Percentiles rank a stretch among this genome's conserved stretches.
Conservation (phyloP, 1,140 invertebrate species). For the Heliconius congener region DNA sequence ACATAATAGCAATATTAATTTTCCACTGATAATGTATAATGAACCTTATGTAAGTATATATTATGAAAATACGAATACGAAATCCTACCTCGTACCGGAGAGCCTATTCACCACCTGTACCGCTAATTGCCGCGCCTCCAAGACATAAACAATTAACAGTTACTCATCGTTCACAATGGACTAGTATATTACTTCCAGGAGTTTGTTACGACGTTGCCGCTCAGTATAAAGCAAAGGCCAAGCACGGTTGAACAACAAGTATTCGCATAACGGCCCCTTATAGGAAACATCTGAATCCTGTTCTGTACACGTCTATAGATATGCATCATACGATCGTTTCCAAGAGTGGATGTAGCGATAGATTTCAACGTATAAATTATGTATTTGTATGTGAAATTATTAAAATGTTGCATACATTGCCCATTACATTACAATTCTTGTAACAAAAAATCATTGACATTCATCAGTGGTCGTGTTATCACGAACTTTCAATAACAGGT, state of each 20-base stretch:
- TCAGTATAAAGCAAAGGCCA: slow-evolving; percentile 14
- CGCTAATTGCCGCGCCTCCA: slow-evolving; percentile 76
- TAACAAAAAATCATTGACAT: slow-evolving; percentile 23
- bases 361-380: background rate
- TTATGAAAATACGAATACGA: slow-evolving; percentile 41
- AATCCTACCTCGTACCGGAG: slow-evolving; percentile 47
- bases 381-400: background rate
- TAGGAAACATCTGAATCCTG: slow-evolving; percentile 13
- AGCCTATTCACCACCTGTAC: slow-evolving; percentile 74
- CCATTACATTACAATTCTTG: background rate
- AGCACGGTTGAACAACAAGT: slow-evolving; percentile 1
- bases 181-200: slow-evolving; percentile 49
- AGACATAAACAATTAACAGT: slow-evolving; percentile 66
- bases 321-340: slow-evolving; percentile 1
- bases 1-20: no score
- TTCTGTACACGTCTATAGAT: slow-evolving; percentile 6
- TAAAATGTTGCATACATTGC: background rate
- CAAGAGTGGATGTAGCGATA: background rate
- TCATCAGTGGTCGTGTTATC: slow-evolving; percentile 25
- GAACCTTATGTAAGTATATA: slow-evolving; percentile 11
- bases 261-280: slow-evolving; percentile 17
- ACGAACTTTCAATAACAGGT: slow-evolving; percentile 23
- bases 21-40: slow-evolving; percentile 51
- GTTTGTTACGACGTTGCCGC: slow-evolving; percentile 23
- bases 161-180: slow-evolving; percentile 63